Evolutionary conservation across 2,888 invertebrate genomes (phyloP).

Genomic region (Chrysina gloriosa): DNA sequence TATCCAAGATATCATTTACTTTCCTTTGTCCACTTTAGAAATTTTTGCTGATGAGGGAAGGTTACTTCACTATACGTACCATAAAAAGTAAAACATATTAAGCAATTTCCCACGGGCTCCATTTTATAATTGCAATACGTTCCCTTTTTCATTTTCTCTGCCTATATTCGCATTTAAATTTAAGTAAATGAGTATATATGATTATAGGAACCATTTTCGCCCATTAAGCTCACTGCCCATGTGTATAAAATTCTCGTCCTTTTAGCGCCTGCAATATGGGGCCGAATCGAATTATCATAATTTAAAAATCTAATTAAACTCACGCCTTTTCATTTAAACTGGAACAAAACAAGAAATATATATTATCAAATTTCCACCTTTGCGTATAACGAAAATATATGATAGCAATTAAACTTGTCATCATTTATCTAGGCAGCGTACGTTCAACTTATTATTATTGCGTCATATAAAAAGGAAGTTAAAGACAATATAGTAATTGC

Average conservation of each 20-base stretch:
- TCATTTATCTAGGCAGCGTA: no score
- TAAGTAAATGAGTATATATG: slow-evolving; percentile 30
- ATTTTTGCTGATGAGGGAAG: no score
- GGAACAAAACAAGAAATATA: slow-evolving; percentile 14
- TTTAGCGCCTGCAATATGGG: slow-evolving; percentile 16
- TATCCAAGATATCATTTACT: no score
- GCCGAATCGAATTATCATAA: slow-evolving; percentile 24
- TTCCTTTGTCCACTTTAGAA: no score
- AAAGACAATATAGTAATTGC: no score
- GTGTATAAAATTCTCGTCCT: slow-evolving; percentile 18
- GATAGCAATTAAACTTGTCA: no score
- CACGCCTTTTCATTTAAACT: slow-evolving; percentile 31
- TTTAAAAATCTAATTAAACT: slow-evolving; percentile 33
- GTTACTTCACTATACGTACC: neutral
- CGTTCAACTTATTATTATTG: no score
- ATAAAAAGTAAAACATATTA: neutral
- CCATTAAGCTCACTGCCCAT: slow-evolving; percentile 17
- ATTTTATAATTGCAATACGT: slow-evolving; percentile 16
- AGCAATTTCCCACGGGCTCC: neutral
- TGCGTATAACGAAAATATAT: no score
- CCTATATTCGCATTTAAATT: slow-evolving; percentile 32
- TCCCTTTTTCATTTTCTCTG: slow-evolving; percentile 26
- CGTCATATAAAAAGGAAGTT: no score
- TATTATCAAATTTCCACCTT: neutral
- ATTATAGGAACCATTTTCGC: slow-evolving; percentile 21